A percentile compares a stretch with the other conserved stretches of the same genome.
Conservation (phyloP, 2,797 vertebrate species). For the Anabacerthia variegaticeps region DNA sequence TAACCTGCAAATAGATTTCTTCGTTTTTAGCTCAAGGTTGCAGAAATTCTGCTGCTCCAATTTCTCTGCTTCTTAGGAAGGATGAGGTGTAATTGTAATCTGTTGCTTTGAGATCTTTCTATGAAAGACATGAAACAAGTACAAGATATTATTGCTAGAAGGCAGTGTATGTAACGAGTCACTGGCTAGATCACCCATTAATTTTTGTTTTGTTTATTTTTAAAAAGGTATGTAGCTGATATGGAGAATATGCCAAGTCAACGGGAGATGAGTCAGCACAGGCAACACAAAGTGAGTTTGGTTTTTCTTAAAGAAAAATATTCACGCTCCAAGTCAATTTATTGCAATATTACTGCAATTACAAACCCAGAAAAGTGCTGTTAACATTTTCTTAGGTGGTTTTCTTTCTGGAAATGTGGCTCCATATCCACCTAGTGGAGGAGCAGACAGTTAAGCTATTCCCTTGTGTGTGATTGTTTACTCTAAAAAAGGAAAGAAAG, state of each 20-base stretch:
- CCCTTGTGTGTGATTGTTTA: not conserved
- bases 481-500: not conserved
- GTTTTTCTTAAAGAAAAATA: not conserved
- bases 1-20: not conserved
- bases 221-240: not conserved
- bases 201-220: slow-evolving; percentile 52
- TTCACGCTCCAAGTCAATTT: not conserved
- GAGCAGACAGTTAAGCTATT: not conserved
- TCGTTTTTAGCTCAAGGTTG: not conserved
- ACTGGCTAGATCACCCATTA: not conserved
- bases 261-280: slow-evolving; percentile 12
- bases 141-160: not conserved
- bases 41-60: not conserved
- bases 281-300: not conserved
- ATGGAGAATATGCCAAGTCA: not conserved
- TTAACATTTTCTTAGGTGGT: not conserved
- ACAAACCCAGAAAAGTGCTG: not conserved
- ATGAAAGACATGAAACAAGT: not conserved
- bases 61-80: slow-evolving; percentile 9
- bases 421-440: not conserved
- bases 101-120: not conserved
- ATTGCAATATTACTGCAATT: not conserved
- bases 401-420: not conserved
- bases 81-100: not conserved
- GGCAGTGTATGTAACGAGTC: not conserved